Evolutionary conservation across 2,888 invertebrate species (phyloP).

Genomic region (Drosophila borborema): DNA sequence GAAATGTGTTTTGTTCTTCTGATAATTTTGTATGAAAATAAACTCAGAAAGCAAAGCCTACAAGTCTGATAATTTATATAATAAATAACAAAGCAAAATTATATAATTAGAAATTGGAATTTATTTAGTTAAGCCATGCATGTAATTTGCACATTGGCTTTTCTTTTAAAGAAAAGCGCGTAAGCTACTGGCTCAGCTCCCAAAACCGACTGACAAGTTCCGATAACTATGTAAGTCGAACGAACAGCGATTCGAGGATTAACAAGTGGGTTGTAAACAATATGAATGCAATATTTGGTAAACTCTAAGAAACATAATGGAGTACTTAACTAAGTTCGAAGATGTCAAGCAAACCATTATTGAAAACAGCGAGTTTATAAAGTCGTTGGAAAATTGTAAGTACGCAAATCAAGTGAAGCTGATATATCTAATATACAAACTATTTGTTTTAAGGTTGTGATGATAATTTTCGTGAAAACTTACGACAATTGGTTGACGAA

Average conservation of each 20-base stretch:
- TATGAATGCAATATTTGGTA: not conserved
- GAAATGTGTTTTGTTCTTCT: no score
- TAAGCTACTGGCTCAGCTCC: not conserved
- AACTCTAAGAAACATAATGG: conserved; percentile 7
- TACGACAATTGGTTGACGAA: conserved; percentile 11
- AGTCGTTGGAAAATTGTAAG: conserved; percentile 30
- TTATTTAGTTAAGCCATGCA: not conserved
- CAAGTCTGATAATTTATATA: not conserved
- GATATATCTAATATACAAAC: not conserved
- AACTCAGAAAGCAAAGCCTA: not conserved
- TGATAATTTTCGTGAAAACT: not conserved
- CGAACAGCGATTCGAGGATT: not conserved
- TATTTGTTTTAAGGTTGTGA: not conserved
- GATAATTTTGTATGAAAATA: not conserved
- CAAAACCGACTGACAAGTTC: not conserved
- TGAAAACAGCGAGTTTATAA: conserved; percentile 24
- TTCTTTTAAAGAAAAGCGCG: conserved; percentile 9
- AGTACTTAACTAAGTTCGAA: conserved; percentile 13
- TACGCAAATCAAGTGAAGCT: not conserved
- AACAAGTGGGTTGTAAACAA: not conserved
- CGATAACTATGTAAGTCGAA: not conserved
- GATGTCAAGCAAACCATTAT: conserved; percentile 19
- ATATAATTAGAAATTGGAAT: not conserved
- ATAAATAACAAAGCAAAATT: not conserved
- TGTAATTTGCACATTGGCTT: not conserved